Base-by-base conservation (phyloP, 64 coral and sea anemone species). In the Orbicella faveolata region DNA sequence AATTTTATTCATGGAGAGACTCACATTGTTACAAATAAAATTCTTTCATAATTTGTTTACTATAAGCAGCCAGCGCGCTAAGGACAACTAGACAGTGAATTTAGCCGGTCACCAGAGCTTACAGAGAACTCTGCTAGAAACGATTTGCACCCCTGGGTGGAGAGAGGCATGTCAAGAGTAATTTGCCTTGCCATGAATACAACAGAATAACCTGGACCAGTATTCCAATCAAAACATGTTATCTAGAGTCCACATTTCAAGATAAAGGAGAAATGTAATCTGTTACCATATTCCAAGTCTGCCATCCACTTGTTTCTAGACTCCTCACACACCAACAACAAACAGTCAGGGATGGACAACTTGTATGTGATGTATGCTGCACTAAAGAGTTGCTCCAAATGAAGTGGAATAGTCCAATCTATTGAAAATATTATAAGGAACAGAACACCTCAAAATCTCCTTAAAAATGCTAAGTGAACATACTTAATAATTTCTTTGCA, bases 391-490 rank as follows among this genome's bases (percentile, higher is more conserved):
- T 54, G 55, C 15, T 84, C 25, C 53, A 91, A 48, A 26, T 85
- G 34, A 76, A 85, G 80, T 33, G 80, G 33, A 34, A 63, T 41
- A 20, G 73, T 83, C 89, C 89, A 91, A 37, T 76, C 89, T 91
- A 76, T 34, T 1, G 36, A n/a, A 36, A 30, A 30, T 30, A 73
- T 16, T 52, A 84, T 48, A 79, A 67, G 0, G 67, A 10, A 26
- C 20, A 9, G 67, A 0, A 33, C 1, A 15, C 2, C 55, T 12
- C 13, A 59, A 16, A 59, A 59, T 59, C 15, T 59, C 55, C 44
- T 48, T 48, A 48, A 48, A 48, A 5, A 41, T 48, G 44, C 44
- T 48, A 5, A 3, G 5, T 48, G 44, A 48, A 48, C 44, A 48
- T 48, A 48, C 44, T 48, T 48, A 48, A 48, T 3, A 6, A 59